A percentile compares a stretch with the other conserved stretches of the same genome.
Evolutionary conservation across 2,888 invertebrate genomes (phyloP).

Genomic region (Chorisops tibialis): DNA sequence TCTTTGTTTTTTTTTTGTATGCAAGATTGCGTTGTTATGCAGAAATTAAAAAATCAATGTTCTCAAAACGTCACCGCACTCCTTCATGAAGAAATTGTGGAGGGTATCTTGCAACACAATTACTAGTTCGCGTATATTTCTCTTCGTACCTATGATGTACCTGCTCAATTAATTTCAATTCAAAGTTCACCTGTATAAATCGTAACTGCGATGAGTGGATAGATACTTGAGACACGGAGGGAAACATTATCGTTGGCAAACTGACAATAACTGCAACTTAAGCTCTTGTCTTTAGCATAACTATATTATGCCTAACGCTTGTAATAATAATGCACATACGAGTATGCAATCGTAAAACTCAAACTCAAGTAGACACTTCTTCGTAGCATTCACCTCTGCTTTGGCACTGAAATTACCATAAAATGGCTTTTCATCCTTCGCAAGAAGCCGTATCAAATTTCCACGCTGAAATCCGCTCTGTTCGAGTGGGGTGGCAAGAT

Average conservation of each 20-base stretch:
- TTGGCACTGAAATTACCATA: conserved; percentile 29
- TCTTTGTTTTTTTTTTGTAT: too few species aligned
- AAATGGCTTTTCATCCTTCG: conserved; percentile 26
- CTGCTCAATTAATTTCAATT: conserved; percentile 19
- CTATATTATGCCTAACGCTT: too few species aligned
- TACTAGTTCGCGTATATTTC: not conserved
- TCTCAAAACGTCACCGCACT: conserved; percentile 15
- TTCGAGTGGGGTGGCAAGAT: not conserved
- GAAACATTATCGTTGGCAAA: too few species aligned
- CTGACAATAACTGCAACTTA: too few species aligned
- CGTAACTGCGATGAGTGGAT: not conserved
- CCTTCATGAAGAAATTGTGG: conserved; percentile 4
- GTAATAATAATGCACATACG: too few species aligned
- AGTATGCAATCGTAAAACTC: too few species aligned
- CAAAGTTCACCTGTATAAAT: conserved; percentile 17
- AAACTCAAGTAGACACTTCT: not conserved
- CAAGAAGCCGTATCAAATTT: conserved; percentile 8
- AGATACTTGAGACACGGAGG: not conserved
- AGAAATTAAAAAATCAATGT: too few species aligned
- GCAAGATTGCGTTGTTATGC: not conserved
- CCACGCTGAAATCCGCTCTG: conserved; percentile 1
- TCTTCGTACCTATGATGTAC: not conserved
- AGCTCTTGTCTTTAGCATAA: too few species aligned
- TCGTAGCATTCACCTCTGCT: not conserved
- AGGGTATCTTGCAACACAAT: not conserved